Percentiles rank a stretch among this genome's conserved stretches.
These are phyloP conservation scores for Formica exsecta DNA, from an alignment of 1,140 invertebrate genomes.

Conservation along the genomic window DNA sequence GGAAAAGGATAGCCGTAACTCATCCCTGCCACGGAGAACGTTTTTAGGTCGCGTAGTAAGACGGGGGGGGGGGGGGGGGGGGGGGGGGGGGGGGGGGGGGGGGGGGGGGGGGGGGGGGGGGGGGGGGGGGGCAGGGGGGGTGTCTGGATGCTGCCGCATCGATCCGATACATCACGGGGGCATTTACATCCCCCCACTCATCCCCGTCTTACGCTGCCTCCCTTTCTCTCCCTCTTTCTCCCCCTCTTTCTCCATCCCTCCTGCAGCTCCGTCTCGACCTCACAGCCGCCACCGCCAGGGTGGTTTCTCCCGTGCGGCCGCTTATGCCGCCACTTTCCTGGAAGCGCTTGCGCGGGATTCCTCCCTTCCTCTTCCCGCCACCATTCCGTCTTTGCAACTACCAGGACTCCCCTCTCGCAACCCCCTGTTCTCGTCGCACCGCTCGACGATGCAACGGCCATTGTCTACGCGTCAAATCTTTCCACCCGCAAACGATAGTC, in stretches of 20 bases:
- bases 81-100: too few relatives aligned
- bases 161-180: conserved; percentile 87
- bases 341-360: conserved; percentile 70
- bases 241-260: conserved; percentile 46
- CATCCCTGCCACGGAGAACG: conserved; percentile 78
- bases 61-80: conserved; percentile 16
- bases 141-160: conserved; percentile 86
- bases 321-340: conserved; percentile 78
- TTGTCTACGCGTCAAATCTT: conserved; percentile 84
- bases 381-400: conserved; percentile 60
- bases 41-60: conserved; percentile 86
- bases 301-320: conserved; percentile 73
- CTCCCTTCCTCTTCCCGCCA: conserved; percentile 43
- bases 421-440: conserved; percentile 49
- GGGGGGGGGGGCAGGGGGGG: conserved; percentile 52
- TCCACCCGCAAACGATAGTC: conserved; percentile 69
- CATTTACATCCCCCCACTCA: conserved; percentile 85
- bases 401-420: conserved; percentile 33
- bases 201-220: conserved; percentile 57
- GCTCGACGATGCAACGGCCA: conserved; percentile 77
- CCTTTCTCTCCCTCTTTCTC: conserved; percentile 43
- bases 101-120: conserved; percentile 19
- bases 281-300: conserved; percentile 62
- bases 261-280: conserved; percentile 23
- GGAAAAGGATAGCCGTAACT: conserved; percentile 76